Evolutionary conservation across 2,888 invertebrate species (phyloP).

Genomic region (Drosophila eohydei): DNA sequence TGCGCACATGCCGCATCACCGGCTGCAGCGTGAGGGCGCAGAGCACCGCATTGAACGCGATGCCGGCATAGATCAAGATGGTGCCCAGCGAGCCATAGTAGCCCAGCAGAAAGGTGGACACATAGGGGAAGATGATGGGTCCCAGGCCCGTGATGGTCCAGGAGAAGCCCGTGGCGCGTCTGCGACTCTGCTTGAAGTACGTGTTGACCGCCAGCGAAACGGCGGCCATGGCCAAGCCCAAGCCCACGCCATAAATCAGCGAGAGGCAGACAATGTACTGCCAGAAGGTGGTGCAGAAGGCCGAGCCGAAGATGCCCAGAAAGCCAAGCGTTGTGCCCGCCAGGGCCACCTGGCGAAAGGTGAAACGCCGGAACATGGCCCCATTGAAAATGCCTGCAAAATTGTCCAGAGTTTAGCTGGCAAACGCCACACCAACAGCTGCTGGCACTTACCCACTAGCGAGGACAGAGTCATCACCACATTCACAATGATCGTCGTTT

Average conservation of each 20-base stretch:
- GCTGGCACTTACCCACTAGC: slow-evolving; percentile 87
- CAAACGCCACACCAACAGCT: neutral
- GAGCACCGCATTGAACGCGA: slow-evolving; percentile 88
- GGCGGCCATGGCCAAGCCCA: slow-evolving; percentile 89
- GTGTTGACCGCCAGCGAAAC: slow-evolving; percentile 90
- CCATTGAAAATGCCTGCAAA: slow-evolving; percentile 87
- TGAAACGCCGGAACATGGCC: slow-evolving; percentile 89
- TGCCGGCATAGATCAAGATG: slow-evolving; percentile 88
- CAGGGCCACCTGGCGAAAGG: slow-evolving; percentile 89
- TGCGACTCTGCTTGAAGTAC: slow-evolving; percentile 89
- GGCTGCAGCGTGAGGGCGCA: slow-evolving; percentile 90
- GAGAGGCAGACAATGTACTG: slow-evolving; percentile 89
- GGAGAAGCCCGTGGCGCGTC: slow-evolving; percentile 89
- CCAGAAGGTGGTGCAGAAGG: slow-evolving; percentile 88
- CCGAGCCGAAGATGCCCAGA: slow-evolving; percentile 87
- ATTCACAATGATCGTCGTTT: slow-evolving; percentile 90
- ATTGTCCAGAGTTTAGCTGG: accelerated
- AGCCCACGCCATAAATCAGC: slow-evolving; percentile 88
- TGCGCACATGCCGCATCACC: slow-evolving; percentile 89
- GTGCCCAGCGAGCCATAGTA: slow-evolving; percentile 89
- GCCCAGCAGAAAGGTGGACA: slow-evolving; percentile 88
- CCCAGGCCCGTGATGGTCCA: slow-evolving; percentile 91
- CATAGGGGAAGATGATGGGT: slow-evolving; percentile 90
- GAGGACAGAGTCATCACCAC: slow-evolving; percentile 89
- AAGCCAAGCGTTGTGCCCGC: slow-evolving; percentile 87